Percentiles rank a stretch among this genome's conserved stretches.
These are phyloP conservation scores for Drosophila triauraria DNA, from an alignment of 1,140 invertebrate genomes.

Conservation along the genomic window DNA sequence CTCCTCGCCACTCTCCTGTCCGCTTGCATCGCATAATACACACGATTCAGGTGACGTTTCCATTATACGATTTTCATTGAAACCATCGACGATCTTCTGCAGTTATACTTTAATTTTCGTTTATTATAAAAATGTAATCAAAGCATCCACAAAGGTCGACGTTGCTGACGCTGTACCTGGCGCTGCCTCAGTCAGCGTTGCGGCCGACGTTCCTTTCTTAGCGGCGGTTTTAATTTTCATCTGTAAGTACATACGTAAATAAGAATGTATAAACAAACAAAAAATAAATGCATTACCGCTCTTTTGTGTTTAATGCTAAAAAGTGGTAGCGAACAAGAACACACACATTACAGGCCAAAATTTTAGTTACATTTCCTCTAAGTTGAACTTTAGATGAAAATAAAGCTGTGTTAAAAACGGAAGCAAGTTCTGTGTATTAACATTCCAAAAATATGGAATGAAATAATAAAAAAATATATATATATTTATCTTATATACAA, in stretches of 20 bases:
- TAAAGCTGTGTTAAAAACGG: too few relatives aligned
- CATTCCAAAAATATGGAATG: too few relatives aligned
- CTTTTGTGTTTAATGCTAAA: too few relatives aligned
- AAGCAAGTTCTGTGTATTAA: too few relatives aligned
- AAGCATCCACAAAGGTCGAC: constrained; percentile 48
- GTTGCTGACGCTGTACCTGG: constrained; percentile 21
- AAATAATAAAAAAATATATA: too few relatives aligned
- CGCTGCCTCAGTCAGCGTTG: constrained; percentile 26
- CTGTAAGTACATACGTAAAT: constrained; percentile 1
- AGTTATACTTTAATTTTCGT: constrained; percentile 30
- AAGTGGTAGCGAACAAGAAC: too few relatives aligned
- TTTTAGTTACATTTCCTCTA: too few relatives aligned
- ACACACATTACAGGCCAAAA: too few relatives aligned
- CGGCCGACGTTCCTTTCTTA: constrained; percentile 52
- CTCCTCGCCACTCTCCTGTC: constrained; percentile 40
- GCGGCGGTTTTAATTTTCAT: constrained; percentile 62
- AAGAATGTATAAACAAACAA: too few relatives aligned
- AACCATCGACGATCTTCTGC: constrained; percentile 40
- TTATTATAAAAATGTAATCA: constrained; percentile 76
- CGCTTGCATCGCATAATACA: constrained; percentile 67
- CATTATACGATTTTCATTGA: constrained; percentile 79
- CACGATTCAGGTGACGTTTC: constrained; percentile 73
- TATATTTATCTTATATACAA: too few relatives aligned
- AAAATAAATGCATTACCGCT: too few relatives aligned
- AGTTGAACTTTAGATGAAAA: too few relatives aligned